Conservation (phyloP, 2,797 vertebrate species). For the Adrianichthys oophorus region DNA sequence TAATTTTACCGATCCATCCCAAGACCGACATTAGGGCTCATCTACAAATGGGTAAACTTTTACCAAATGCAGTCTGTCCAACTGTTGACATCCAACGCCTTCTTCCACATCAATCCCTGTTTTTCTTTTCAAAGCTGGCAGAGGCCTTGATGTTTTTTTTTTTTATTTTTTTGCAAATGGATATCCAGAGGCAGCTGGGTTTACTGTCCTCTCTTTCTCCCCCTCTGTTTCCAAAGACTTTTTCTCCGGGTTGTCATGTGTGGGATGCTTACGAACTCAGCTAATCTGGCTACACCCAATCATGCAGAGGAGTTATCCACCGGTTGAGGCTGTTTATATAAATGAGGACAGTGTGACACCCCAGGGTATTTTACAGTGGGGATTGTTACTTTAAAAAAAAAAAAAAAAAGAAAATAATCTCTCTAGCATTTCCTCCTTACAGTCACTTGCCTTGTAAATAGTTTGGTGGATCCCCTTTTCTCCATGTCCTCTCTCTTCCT, state of each 20-base stretch:
- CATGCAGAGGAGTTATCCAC: constrained; percentile 74
- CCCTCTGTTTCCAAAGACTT: constrained; percentile 62
- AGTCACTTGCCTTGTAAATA: constrained; percentile 73
- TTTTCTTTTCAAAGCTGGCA: constrained; percentile 70
- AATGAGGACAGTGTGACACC: constrained; percentile 78
- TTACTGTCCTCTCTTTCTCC: constrained; percentile 56
- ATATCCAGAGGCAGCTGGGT: constrained; percentile 72
- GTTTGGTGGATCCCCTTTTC: constrained; percentile 71
- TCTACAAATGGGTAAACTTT: constrained; percentile 75
- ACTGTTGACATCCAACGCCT: constrained; percentile 63
- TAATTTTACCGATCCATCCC: constrained; percentile 50
- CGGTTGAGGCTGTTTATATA: constrained; percentile 70
- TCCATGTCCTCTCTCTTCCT: constrained; percentile 55
- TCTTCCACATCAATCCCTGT: constrained; percentile 71
- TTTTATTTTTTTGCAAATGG: constrained; percentile 62
- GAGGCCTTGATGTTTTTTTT: constrained; percentile 72
- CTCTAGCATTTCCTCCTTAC: constrained; percentile 65
- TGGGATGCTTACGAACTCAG: constrained; percentile 71
- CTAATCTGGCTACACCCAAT: constrained; percentile 73
- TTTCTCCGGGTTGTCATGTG: constrained; percentile 73
- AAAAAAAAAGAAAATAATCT: constrained; percentile 44
- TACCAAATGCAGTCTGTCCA: constrained; percentile 69
- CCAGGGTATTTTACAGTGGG: constrained; percentile 72
- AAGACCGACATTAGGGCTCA: constrained; percentile 64
- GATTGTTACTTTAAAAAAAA: constrained; percentile 63